Conservation (phyloP, 2,797 vertebrate genomes). For the Platalea minor region DNA sequence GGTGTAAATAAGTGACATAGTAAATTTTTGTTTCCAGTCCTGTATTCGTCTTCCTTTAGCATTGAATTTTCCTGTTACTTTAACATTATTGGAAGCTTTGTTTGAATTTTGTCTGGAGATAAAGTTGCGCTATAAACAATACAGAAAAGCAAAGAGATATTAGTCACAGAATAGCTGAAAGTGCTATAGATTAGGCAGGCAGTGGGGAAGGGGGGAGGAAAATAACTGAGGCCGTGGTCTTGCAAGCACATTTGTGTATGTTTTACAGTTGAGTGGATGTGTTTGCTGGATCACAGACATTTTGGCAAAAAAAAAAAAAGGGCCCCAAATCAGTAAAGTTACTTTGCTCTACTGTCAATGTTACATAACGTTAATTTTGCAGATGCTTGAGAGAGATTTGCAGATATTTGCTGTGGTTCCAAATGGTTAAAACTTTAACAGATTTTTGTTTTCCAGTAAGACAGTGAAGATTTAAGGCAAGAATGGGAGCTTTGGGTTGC, state of each 20-base stretch:
- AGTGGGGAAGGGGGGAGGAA: background rate
- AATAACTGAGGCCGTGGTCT: background rate
- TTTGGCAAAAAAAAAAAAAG: background rate
- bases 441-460: background rate
- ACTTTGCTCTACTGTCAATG: background rate
- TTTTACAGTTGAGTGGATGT: background rate
- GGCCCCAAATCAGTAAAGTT: background rate
- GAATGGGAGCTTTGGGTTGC: background rate
- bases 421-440: background rate
- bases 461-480: background rate
- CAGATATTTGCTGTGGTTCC: background rate
- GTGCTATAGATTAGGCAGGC: background rate
- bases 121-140: background rate
- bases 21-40: background rate
- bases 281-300: background rate
- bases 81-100: background rate
- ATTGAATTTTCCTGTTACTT: background rate
- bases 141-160: background rate
- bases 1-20: background rate
- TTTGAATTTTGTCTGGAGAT: background rate
- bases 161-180: background rate
- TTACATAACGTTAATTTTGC: background rate
- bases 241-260: fast-evolving
- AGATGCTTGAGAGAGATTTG: background rate
- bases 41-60: background rate